Evolutionary conservation across 2,797 vertebrate species (phyloP).

Genomic region (Crenichthys baileyi): DNA sequence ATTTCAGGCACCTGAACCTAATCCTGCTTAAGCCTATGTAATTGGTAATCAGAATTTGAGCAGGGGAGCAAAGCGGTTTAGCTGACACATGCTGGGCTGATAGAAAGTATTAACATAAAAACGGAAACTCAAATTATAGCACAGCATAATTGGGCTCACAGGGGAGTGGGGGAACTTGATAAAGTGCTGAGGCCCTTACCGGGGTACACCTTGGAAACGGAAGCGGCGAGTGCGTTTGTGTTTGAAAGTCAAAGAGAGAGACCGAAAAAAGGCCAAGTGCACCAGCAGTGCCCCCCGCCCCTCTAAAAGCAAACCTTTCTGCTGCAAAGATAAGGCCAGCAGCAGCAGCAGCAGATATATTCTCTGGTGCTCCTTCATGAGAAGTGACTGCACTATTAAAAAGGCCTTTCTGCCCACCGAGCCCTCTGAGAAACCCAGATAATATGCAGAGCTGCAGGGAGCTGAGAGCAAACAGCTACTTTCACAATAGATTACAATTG

Average conservation of each 20-base stretch:
- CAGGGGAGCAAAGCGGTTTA: constrained; percentile 52
- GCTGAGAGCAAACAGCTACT: constrained; percentile 33
- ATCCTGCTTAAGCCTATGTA: constrained; percentile 72
- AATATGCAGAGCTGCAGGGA: constrained; percentile 41
- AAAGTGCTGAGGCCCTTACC: constrained; percentile 62
- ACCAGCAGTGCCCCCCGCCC: constrained; percentile 16
- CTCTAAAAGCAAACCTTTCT: constrained; percentile 41
- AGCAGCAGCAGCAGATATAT: constrained; percentile 41
- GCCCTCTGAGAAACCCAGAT: constrained; percentile 53
- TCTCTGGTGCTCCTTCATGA: constrained; percentile 57
- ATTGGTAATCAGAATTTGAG: constrained; percentile 63
- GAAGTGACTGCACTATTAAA: constrained; percentile 67
- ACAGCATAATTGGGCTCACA: constrained; percentile 52
- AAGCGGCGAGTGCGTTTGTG: constrained; percentile 13
- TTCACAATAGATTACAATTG: constrained; percentile 52
- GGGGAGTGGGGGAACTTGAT: constrained; percentile 51
- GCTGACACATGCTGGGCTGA: constrained; percentile 67
- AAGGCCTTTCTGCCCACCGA: constrained; percentile 38
- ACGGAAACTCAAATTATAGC: constrained; percentile 59
- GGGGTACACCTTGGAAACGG: constrained; percentile 55
- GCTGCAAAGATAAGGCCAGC: constrained; percentile 49
- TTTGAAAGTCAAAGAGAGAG: constrained; percentile 38
- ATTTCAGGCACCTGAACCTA: constrained; percentile 66
- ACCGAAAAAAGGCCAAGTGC: constrained; percentile 38
- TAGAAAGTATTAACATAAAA: constrained; percentile 70